These are phyloP conservation scores for Ispidina lecontei DNA, from an alignment of 2,797 vertebrate genomes.

Conservation along the genomic window DNA sequence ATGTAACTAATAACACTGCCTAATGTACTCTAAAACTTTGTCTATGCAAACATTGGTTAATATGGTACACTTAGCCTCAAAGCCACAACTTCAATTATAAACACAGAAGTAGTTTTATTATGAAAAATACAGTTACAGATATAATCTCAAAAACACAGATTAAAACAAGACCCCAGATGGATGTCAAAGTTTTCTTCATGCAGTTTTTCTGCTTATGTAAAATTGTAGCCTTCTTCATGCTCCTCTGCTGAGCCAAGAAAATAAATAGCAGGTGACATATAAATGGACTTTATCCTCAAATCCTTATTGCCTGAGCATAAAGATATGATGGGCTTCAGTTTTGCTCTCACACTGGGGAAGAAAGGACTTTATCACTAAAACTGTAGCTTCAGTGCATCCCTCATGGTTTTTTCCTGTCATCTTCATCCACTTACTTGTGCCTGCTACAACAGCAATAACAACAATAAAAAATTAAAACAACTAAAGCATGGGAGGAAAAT, in stretches of 20 bases:
- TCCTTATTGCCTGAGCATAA: background rate
- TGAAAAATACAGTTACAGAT: background rate
- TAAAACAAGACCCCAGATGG: background rate
- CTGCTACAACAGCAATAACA: background rate
- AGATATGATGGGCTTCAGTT: background rate
- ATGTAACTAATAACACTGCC: background rate
- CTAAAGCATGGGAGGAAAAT: background rate
- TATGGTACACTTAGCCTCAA: background rate
- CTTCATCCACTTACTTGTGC: background rate
- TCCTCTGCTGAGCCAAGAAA: background rate
- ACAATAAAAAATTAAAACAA: background rate
- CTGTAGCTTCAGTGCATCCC: background rate
- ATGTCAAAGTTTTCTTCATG: background rate
- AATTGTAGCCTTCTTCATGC: background rate
- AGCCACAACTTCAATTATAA: background rate
- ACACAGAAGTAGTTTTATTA: background rate
- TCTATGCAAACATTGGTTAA: constrained; percentile 15
- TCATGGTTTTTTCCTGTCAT: background rate
- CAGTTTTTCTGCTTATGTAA: background rate
- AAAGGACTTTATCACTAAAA: background rate
- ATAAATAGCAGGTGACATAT: background rate
- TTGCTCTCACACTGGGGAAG: background rate
- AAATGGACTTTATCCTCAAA: background rate
- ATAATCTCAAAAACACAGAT: background rate
- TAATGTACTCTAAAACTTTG: background rate